These are phyloP conservation scores for Capromys pilorides DNA, from an alignment of 2,797 vertebrate genomes.

Conservation along the genomic window DNA sequence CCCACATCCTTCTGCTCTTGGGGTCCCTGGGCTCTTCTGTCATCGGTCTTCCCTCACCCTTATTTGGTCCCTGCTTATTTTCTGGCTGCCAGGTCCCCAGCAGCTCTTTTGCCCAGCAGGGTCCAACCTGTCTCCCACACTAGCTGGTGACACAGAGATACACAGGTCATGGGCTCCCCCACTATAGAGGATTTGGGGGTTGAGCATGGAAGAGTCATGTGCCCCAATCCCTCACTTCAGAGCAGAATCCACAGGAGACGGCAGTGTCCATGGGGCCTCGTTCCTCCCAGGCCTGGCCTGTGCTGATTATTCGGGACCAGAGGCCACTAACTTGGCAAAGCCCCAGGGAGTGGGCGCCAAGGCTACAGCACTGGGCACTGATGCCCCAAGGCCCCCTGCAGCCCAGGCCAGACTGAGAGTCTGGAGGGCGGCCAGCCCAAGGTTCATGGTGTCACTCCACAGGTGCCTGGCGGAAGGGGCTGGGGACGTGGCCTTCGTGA, in stretches of 20 bases:
- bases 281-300: background rate
- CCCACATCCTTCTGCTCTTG: background rate
- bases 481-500: constrained; percentile 97
- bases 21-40: background rate
- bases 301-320: too few relatives aligned
- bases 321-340: background rate
- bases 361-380: background rate
- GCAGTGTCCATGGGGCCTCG: accelerated
- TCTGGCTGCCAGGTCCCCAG: background rate
- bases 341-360: background rate
- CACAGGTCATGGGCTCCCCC: background rate
- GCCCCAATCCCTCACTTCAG: background rate
- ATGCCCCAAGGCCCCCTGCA: accelerated
- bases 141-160: background rate
- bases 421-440: accelerated
- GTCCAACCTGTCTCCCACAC: background rate
- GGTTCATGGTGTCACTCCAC: background rate
- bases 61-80: background rate
- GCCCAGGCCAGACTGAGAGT: background rate
- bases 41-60: accelerated
- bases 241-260: too few relatives aligned
- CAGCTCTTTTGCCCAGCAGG: background rate
- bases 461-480: constrained; percentile 91
- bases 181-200: background rate
- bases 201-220: background rate